Evolutionary conservation across 2,113 vertebrate species (phyloP).

Genomic region (Sylvicapra grimmia): DNA sequence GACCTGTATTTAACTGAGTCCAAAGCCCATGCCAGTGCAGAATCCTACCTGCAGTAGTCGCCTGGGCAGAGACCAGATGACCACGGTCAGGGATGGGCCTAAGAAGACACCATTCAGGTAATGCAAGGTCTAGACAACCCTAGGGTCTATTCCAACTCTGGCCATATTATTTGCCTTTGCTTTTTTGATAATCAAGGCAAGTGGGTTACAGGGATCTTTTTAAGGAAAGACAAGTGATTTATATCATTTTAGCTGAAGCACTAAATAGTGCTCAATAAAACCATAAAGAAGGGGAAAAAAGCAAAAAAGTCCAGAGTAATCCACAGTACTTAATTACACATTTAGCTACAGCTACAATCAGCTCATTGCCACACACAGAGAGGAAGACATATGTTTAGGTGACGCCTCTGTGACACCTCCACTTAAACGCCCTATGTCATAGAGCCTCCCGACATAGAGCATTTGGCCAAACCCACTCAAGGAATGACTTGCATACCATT

Average conservation of each 20-base stretch:
- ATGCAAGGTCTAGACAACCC: not conserved
- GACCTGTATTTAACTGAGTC: not conserved
- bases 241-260: slow-evolving; percentile 28
- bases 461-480: not conserved
- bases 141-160: not conserved
- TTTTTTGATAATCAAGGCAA: slow-evolving; percentile 31
- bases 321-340: slow-evolving; percentile 15
- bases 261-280: slow-evolving; percentile 14
- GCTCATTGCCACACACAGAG: not conserved
- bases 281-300: not conserved
- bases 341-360: not conserved
- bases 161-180: not conserved
- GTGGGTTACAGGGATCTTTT: slow-evolving; percentile 4
- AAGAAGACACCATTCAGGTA: not conserved
- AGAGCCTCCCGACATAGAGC: not conserved
- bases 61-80: not conserved
- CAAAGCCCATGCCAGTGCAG: not conserved
- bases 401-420: not conserved
- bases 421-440: not conserved
- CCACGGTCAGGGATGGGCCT: not conserved
- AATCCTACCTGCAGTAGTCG: not conserved
- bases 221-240: slow-evolving; percentile 14
- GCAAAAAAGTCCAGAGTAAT: slow-evolving; percentile 19
- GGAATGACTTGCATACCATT: not conserved
- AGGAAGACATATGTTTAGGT: not conserved